phyloP scores from a whole-genome alignment of 2,113 vertebrate species.

The Podarcis cretensis region DNA sequence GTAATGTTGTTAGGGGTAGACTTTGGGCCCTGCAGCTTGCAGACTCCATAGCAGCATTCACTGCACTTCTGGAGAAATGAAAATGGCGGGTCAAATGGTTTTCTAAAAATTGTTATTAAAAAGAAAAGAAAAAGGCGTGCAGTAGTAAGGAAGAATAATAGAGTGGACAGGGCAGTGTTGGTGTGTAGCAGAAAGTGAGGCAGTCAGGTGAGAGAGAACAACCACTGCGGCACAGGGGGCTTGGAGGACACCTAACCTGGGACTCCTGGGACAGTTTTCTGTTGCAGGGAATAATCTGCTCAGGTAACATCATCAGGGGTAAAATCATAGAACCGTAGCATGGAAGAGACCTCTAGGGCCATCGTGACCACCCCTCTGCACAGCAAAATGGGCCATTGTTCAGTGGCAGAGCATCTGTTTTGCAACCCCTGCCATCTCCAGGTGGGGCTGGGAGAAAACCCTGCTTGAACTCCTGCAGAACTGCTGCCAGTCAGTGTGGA shows the following conservation, averaged over 20 bases:
- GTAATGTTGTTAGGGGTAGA: neutral
- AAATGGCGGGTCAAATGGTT: neutral
- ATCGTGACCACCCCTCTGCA: no score
- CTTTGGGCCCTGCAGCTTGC: neutral
- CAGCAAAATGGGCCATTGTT: no score
- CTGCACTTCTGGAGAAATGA: neutral
- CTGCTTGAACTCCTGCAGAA: no score
- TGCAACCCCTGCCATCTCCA: no score
- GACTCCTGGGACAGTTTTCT: neutral
- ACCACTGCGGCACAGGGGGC: neutral
- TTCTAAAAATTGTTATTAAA: neutral
- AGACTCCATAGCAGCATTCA: neutral
- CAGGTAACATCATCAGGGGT: neutral
- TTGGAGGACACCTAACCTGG: neutral
- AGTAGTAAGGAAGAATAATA: neutral
- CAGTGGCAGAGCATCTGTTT: no score
- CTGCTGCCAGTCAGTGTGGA: no score
- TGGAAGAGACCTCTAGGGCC: no score
- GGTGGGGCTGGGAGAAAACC: no score
- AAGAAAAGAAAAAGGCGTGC: neutral
- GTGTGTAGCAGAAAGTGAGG: neutral
- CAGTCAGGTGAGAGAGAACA: neutral
- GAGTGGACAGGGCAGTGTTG: neutral
- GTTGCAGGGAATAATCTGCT: neutral
- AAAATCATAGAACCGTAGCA: neutral